Percentiles rank a stretch among this genome's conserved stretches.
phyloP scores from a whole-genome alignment of 2,113 vertebrate species.

The Cranoglanis bouderius region DNA sequence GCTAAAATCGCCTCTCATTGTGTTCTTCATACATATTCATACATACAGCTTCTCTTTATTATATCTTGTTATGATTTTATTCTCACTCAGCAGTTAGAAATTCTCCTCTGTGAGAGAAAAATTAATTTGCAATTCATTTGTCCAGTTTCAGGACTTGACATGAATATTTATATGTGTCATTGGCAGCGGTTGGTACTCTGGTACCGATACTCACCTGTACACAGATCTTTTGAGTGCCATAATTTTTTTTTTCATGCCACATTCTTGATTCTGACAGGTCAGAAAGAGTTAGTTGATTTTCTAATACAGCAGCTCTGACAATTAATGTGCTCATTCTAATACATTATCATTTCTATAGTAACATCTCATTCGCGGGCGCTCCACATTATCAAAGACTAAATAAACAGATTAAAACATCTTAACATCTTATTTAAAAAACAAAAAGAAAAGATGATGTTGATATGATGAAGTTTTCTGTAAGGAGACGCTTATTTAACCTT shows the following conservation, averaged over 20 bases:
- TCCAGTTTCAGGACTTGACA: background rate
- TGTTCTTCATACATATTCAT: conserved; percentile 20
- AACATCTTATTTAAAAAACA: no score
- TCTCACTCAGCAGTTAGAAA: conserved; percentile 63
- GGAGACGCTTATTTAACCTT: no score
- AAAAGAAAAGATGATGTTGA: background rate
- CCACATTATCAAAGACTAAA: background rate
- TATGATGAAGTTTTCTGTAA: background rate
- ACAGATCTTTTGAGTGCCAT: background rate
- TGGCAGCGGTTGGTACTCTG: background rate
- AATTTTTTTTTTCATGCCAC: background rate
- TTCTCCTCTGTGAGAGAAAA: conserved; percentile 12
- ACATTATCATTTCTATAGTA: background rate
- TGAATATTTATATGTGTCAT: background rate
- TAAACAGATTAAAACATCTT: background rate
- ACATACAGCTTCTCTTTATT: conserved; percentile 31
- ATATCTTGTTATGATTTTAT: conserved; percentile 58
- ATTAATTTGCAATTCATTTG: background rate
- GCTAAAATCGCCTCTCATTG: conserved; percentile 49
- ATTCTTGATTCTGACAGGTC: background rate
- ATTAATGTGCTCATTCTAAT: background rate
- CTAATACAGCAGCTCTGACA: background rate
- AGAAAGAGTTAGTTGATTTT: background rate
- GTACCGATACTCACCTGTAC: background rate
- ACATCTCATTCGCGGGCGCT: no score